These are phyloP conservation scores for Carollia perspicillata DNA, from an alignment of 2,113 vertebrate species.

Conservation along the genomic window DNA sequence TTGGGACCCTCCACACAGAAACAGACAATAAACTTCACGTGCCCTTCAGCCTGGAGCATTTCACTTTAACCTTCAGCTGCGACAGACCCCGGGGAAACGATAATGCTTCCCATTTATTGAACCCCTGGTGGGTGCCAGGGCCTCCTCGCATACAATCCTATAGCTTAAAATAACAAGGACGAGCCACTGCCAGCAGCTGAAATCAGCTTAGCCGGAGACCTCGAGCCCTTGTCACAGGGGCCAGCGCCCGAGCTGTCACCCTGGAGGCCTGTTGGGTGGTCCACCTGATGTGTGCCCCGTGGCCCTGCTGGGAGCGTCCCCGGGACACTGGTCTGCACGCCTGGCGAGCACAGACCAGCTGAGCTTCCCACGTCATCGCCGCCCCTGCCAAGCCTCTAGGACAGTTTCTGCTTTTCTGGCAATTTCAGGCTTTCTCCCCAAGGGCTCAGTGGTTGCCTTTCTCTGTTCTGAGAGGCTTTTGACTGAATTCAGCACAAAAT, in stretches of 20 bases:
- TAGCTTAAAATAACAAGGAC: not conserved
- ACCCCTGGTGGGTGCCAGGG: too few species aligned
- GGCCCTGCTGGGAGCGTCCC: rapidly evolving
- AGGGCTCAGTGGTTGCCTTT: not conserved
- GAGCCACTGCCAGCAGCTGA: not conserved
- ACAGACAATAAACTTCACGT: rapidly evolving
- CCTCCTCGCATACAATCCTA: not conserved
- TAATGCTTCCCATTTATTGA: not conserved
- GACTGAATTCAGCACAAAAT: slow-evolving; percentile 37
- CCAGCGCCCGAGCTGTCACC: not conserved
- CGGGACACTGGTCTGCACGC: rapidly evolving
- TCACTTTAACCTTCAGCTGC: not conserved
- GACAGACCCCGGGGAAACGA: not conserved
- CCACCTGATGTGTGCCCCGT: not conserved
- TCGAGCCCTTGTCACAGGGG: not conserved
- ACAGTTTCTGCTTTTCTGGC: not conserved
- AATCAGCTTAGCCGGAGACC: rapidly evolving
- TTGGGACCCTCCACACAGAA: not conserved
- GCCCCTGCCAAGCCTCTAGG: not conserved
- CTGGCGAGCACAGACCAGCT: not conserved
- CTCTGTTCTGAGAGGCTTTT: not conserved
- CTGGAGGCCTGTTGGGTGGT: not conserved
- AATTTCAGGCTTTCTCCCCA: not conserved
- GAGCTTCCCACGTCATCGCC: not conserved
- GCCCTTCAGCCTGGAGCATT: not conserved